Percentiles rank a stretch among this genome's conserved stretches.
phyloP scores from a whole-genome alignment of 2,888 invertebrate genomes.

The Chrysotoxum bicinctum region DNA sequence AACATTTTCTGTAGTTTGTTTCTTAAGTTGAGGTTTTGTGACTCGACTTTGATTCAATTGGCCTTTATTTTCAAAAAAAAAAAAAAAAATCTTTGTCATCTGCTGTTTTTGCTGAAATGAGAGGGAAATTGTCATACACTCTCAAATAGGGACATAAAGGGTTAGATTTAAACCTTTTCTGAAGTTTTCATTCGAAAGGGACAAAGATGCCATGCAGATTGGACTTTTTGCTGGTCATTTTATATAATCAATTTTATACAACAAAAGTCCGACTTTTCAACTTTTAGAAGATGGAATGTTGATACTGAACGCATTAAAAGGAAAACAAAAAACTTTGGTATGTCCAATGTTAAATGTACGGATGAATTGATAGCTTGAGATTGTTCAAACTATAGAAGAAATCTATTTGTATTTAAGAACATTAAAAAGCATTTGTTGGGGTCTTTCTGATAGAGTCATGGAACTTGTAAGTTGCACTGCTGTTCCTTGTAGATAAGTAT shows the following conservation, averaged over 20 bases:
- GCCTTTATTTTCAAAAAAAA: constrained; percentile 4
- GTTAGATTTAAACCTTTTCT: neutral
- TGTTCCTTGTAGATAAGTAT: too few relatives aligned
- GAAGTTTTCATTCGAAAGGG: neutral
- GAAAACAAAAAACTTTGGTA: neutral
- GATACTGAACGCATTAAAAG: neutral
- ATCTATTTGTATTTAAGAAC: neutral
- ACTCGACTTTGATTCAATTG: constrained; percentile 45
- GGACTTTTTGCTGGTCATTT: neutral
- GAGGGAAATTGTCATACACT: neutral
- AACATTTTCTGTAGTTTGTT: constrained; percentile 61
- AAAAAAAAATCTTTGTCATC: neutral
- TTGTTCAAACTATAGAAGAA: neutral
- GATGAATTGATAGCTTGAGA: neutral
- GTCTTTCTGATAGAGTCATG: too few relatives aligned
- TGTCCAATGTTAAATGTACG: neutral
- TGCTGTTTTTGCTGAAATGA: neutral
- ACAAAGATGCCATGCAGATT: constrained; percentile 6
- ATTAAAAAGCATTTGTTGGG: too few relatives aligned
- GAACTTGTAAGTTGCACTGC: too few relatives aligned
- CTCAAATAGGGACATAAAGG: constrained; percentile 3
- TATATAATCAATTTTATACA: neutral
- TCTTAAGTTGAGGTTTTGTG: constrained; percentile 46
- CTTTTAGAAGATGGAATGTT: constrained; percentile 1
- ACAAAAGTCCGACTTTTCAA: neutral